A percentile compares a stretch with the other conserved stretches of the same genome.
phyloP scores from a whole-genome alignment of 2,888 invertebrate species.

The Drosophila helvetica region DNA sequence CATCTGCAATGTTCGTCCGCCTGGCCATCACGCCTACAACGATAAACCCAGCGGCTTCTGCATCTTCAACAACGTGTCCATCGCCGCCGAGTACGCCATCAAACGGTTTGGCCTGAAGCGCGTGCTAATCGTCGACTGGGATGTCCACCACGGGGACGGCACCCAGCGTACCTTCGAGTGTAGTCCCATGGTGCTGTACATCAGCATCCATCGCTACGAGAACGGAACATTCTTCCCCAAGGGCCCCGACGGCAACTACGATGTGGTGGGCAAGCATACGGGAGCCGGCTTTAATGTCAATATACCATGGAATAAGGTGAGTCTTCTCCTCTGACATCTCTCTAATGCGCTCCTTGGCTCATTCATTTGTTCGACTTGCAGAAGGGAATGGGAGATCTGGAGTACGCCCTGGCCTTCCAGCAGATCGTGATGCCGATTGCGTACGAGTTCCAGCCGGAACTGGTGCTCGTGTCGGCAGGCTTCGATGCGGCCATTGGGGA shows the following conservation, averaged over 20 bases:
- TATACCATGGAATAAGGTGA: constrained; percentile 93
- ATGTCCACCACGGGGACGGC: constrained; percentile 98
- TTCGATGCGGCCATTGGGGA: constrained; percentile 96
- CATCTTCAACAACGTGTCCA: constrained; percentile 93
- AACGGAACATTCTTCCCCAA: constrained; percentile 92
- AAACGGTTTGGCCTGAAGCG: constrained; percentile 86
- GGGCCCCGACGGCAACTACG: constrained; percentile 87
- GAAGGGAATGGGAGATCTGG: constrained; percentile 95
- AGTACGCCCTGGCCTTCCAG: constrained; percentile 94
- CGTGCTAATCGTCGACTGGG: constrained; percentile 95
- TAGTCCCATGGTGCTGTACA: constrained; percentile 91
- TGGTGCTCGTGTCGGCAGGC: constrained; percentile 95
- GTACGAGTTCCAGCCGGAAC: constrained; percentile 93
- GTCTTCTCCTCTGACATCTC: not conserved
- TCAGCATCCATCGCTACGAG: constrained; percentile 97
- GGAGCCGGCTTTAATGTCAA: constrained; percentile 95
- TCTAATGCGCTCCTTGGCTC: not conserved
- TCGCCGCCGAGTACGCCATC: constrained; percentile 91
- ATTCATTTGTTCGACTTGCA: constrained; percentile 73
- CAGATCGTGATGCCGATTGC: constrained; percentile 96
- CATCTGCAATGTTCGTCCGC: constrained; percentile 93
- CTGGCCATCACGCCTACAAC: constrained; percentile 92
- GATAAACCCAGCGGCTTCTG: constrained; percentile 90
- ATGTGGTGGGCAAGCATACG: constrained; percentile 87
- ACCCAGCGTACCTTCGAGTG: constrained; percentile 92